phyloP scores from a whole-genome alignment of 92 coral and sea anemone species.

The Virgularia gustaviana region DNA sequence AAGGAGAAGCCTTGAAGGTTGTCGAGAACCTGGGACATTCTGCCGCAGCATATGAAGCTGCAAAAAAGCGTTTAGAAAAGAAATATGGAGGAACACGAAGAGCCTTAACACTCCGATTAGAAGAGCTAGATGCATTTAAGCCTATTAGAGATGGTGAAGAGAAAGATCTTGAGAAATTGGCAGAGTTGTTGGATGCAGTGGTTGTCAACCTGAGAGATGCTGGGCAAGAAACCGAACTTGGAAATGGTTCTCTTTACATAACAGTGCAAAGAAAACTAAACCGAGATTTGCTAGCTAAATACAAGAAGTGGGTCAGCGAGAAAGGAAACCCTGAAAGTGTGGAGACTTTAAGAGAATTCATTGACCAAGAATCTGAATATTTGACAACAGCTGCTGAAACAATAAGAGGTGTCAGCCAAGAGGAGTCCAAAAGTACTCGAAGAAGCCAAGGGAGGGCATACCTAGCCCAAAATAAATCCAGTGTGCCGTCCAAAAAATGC shows the following conservation, averaged over 20 bases:
- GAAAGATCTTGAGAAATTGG: slow-evolving; percentile 44
- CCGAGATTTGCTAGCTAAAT: slow-evolving; percentile 44
- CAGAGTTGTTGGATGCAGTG: slow-evolving; percentile 38
- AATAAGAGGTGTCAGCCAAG: slow-evolving; percentile 36
- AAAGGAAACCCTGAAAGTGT: slow-evolving; percentile 35
- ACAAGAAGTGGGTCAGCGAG: slow-evolving; percentile 54
- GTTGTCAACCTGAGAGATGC: slow-evolving; percentile 62
- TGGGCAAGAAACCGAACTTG: slow-evolving; percentile 55
- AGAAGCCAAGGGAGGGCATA: background rate
- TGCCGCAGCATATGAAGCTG: slow-evolving; percentile 55
- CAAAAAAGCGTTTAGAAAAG: slow-evolving; percentile 53
- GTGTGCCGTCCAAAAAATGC: background rate
- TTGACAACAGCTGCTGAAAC: slow-evolving; percentile 52
- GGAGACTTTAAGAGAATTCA: slow-evolving; percentile 42
- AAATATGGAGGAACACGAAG: slow-evolving; percentile 60
- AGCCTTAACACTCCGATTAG: slow-evolving; percentile 40
- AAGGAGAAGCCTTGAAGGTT: slow-evolving; percentile 56
- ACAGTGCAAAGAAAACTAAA: slow-evolving; percentile 49
- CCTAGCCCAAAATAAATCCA: background rate
- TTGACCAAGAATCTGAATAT: slow-evolving; percentile 50
- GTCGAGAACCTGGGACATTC: slow-evolving; percentile 60
- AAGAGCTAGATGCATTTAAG: slow-evolving; percentile 51
- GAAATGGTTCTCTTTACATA: slow-evolving; percentile 56
- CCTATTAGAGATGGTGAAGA: slow-evolving; percentile 46
- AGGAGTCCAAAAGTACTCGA: background rate